Conservation (phyloP, 2,113 vertebrate genomes). For the Recurvirostra avosetta region DNA sequence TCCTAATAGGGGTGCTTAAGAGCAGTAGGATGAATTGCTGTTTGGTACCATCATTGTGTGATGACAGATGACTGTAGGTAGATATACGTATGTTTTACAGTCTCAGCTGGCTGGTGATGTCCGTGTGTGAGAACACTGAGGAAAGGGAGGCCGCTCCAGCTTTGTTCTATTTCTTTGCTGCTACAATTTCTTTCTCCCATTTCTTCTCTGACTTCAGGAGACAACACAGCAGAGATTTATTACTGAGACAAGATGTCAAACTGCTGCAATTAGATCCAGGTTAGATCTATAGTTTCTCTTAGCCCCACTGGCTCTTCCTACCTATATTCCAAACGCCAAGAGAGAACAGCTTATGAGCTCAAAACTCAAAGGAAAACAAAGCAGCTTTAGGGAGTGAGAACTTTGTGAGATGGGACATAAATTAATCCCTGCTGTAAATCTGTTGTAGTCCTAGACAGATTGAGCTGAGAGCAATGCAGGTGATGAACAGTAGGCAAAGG, state of each 20-base stretch:
- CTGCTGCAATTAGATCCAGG: not conserved
- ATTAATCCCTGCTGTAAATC: conserved; percentile 11
- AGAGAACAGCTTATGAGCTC: conserved; percentile 48
- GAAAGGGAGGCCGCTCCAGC: not conserved
- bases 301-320: conserved; percentile 2
- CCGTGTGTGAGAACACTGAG: not conserved
- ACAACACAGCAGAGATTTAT: not conserved
- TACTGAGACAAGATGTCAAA: not conserved
- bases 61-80: not conserved
- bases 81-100: accelerated
- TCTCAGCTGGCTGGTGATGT: not conserved
- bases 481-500: not conserved
- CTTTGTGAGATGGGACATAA: not conserved
- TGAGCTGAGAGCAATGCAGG: not conserved
- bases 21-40: not conserved
- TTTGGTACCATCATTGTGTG: not conserved
- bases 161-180: not conserved
- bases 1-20: not conserved
- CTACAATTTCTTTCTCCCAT: not conserved
- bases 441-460: not conserved
- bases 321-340: conserved; percentile 27
- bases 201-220: not conserved
- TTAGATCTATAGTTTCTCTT: not conserved
- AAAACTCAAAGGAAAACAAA: conserved; percentile 48
- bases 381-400: conserved; percentile 22